Percentiles rank a stretch among this genome's conserved stretches.
Conservation (phyloP, 2,113 vertebrate species). For the Calidris pugnax region DNA sequence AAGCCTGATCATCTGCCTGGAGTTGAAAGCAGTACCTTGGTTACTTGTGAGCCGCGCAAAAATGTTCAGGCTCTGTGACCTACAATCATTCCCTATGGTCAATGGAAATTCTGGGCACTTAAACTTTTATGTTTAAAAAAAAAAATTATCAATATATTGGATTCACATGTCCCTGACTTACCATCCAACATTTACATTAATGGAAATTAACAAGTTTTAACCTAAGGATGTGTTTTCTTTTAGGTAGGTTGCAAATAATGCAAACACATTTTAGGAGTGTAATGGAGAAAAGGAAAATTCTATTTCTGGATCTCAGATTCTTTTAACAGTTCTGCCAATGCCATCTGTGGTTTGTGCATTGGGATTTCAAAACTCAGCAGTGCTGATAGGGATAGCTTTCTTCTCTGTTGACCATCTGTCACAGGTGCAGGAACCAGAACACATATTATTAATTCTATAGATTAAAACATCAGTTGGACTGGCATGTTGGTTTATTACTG, state of each 20-base stretch:
- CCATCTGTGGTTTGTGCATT: slow-evolving; percentile 54
- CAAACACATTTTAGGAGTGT: background rate
- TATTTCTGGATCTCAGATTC: background rate
- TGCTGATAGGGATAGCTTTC: slow-evolving; percentile 19
- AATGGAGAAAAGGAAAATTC: background rate
- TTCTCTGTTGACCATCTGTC: slow-evolving; percentile 66
- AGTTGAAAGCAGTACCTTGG: background rate
- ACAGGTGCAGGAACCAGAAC: slow-evolving; percentile 29
- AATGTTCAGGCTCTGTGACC: background rate
- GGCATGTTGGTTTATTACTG: background rate
- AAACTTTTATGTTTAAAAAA: background rate
- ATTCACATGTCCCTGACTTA: background rate
- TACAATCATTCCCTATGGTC: background rate
- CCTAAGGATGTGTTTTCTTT: background rate
- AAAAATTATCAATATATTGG: background rate
- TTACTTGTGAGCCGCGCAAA: background rate
- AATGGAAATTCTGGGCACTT: background rate
- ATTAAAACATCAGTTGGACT: slow-evolving; percentile 32
- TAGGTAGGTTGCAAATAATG: background rate
- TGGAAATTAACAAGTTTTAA: background rate
- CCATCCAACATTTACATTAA: background rate
- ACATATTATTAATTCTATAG: slow-evolving; percentile 26
- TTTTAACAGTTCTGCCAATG: background rate
- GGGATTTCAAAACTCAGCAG: slow-evolving; percentile 35
- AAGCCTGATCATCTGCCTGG: background rate